phyloP scores from a whole-genome alignment of 2,888 invertebrate species.

The Mythimna impura region DNA sequence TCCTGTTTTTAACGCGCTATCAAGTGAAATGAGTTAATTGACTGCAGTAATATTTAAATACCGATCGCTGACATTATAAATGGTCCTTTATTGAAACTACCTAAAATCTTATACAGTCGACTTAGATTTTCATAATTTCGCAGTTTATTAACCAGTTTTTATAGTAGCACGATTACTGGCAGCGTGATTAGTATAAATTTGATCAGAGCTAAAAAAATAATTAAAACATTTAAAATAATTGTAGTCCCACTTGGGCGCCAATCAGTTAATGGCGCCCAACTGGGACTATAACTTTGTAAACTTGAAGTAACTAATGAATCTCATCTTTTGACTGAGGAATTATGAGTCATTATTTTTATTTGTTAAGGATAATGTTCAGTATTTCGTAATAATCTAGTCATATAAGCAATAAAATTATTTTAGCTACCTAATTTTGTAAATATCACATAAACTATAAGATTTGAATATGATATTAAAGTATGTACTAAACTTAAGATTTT shows the following conservation, averaged over 20 bases:
- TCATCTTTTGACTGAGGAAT: background rate
- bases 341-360: constrained; percentile 4
- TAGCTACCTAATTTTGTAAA: constrained; percentile 27
- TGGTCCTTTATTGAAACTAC: too few relatives aligned
- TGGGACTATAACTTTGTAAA: background rate
- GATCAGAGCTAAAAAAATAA: background rate
- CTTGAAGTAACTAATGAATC: background rate
- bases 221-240: background rate
- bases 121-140: too few relatives aligned
- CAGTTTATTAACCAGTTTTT: too few relatives aligned
- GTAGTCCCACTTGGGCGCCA: constrained; percentile 34
- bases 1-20: background rate
- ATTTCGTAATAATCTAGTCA: background rate
- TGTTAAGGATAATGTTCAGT: background rate
- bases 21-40: background rate
- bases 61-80: too few relatives aligned
- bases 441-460: constrained; percentile 1
- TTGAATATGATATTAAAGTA: background rate
- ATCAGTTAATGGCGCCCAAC: constrained; percentile 17
- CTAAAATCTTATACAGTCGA: too few relatives aligned
- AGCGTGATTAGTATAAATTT: background rate
- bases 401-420: constrained; percentile 7
- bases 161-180: background rate
- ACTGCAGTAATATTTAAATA: background rate
- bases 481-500: constrained; percentile 9